Evolutionary conservation across 2,113 vertebrate species (phyloP).

Genomic region (Pao palembangensis): DNA sequence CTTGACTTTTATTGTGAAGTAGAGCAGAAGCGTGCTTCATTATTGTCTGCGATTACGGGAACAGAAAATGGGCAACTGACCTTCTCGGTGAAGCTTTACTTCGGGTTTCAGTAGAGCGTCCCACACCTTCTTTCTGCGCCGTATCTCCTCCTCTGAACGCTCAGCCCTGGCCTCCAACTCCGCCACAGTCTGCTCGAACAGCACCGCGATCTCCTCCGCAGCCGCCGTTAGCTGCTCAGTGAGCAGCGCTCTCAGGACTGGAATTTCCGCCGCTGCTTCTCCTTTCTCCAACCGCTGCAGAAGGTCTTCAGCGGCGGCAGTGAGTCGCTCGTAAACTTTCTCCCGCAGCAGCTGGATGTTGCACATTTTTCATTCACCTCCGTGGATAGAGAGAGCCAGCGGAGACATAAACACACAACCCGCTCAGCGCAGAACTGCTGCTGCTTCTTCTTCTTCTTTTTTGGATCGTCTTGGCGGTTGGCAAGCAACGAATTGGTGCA

Average conservation of each 20-base stretch:
- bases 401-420: background rate
- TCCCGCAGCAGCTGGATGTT: conserved; percentile 23
- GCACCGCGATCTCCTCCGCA: conserved; percentile 42
- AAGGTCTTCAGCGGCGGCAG: conserved; percentile 32
- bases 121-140: conserved; percentile 41
- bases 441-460: no score
- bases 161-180: conserved; percentile 13
- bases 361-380: background rate
- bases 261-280: conserved; percentile 1
- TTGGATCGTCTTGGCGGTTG: no score
- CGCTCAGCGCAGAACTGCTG: background rate
- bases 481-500: no score
- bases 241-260: conserved; percentile 36
- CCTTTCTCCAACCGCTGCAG: conserved; percentile 33
- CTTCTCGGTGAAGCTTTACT: conserved; percentile 18
- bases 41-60: background rate
- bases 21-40: background rate
- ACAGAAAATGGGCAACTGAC: background rate
- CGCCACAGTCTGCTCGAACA: conserved; percentile 38
- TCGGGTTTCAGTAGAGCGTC: conserved; percentile 43
- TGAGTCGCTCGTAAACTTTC: conserved; percentile 34
- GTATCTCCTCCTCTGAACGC: conserved; percentile 27
- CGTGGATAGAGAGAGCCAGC: background rate
- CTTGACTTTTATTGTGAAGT: conserved; percentile 9
- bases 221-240: conserved; percentile 45